Evolutionary conservation across 2,797 vertebrate genomes (phyloP), one percentile per base, ranked within the genome.

Genomic region (Falco rusticolus): DNA sequence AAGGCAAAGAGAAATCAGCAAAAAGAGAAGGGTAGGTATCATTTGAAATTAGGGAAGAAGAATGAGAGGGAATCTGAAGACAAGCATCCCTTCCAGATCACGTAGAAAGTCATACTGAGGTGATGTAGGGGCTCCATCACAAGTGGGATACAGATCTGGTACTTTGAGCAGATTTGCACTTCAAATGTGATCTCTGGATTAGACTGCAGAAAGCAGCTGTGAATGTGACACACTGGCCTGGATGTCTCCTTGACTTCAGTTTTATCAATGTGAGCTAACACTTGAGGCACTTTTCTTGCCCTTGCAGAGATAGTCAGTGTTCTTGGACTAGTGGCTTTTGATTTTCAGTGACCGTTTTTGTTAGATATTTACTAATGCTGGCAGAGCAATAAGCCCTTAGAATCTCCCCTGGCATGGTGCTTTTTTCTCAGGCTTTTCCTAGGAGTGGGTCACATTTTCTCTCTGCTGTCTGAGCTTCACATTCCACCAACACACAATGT

Each of bases 21-120:
- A 95, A 90, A 78, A 84, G 89, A 39, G 85, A 94, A 83, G 97
- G 95, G 98, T 98, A 91, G 78, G 43, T 53, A 13, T 43, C 34
- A 63, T 64, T 45, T 87, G 33, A 92, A 90, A 77, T 43, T 24
- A 51, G 16, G 18, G 53, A 18, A 86, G n/a, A 71, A 11, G 15
- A 75, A 63, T 56, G 33, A 41, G 18, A 80, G 66, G 21, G 51
- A 90, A 57, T 54, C 34, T 83, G 78, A 93, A 80, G 29, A 54
- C 33, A 91, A 79, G 15, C 5, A 63, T 56, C 18, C 19, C n/a
- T 29, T 77, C 71, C 41, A 47, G 70, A 50, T 50, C 80, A 56
- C 5, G 7, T 21, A 47, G 45, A 41, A 68, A 82, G 64, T 66
- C 28, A 34, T 19, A 65, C 11, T 50, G 50, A 84, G 29, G 11